Evolutionary conservation across 2,113 vertebrate genomes (phyloP), one percentile per base, ranked within the genome.

Genomic region (Archilochus colubris): DNA sequence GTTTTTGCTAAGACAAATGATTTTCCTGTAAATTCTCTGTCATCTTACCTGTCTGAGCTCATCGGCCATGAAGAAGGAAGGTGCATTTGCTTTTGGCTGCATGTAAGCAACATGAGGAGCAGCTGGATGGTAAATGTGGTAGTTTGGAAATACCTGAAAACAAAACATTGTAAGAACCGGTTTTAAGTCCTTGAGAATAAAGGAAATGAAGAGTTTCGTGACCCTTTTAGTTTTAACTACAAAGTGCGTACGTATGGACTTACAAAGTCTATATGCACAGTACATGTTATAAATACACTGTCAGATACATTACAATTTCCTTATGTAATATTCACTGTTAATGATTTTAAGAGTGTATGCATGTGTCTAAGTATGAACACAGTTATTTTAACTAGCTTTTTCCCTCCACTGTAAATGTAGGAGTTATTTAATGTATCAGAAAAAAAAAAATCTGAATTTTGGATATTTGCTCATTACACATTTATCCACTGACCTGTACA

Each of bases 21-120:
- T 59, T 75, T 82, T 64, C 27, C 50, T 58, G 46, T 59, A 10
- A 72, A 87, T 44, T 88, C 72, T 88, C 68, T 43, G 63, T 64
- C 24, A 85, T 36, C 88, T 75, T 98, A 99, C 99, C 99, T 99
- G 99, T 97, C 99, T 98, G 68, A 99, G 99, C 93, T 99, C 99
- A 86, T 99, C 99, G 28, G 99, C 98, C 99, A 99, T 99, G 93
- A 99, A 99, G 97, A 99, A 99, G 66, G 99, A 99, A 93, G 99
- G 99, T 94, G 99, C 99, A 55, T 99, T 99, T 87, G 99, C 99
- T 98, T 99, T 99, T 25, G 99, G 99, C 90, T 99, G 99, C 99
- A 99, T 99, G 91, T 99, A 99, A 93, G 99, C 99, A 98, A 99
- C 99, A 63, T 99, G 99, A 93, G 99, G 99, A 67, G 99, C 99